Evolutionary conservation across 1,140 invertebrate species (phyloP).

Genomic region (Heliconius congener): DNA sequence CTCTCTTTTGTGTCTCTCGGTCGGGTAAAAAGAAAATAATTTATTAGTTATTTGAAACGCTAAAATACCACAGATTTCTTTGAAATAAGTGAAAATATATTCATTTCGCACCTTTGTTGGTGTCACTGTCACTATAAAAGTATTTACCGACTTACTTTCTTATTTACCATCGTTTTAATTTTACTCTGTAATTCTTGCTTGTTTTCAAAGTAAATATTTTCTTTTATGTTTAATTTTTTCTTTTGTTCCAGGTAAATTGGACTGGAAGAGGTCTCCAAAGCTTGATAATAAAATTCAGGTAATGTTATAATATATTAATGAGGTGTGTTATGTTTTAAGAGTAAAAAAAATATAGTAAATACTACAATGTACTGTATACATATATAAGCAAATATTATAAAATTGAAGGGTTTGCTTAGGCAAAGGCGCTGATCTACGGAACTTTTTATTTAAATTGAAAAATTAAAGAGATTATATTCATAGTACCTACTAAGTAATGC

Average conservation of each 20-base stretch:
- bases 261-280: too few relatives aligned
- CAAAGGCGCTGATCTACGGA: too few relatives aligned
- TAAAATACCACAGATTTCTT: background rate
- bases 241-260: too few relatives aligned
- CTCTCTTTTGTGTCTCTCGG: background rate
- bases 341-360: too few relatives aligned
- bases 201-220: background rate
- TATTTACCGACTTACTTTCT: background rate
- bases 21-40: background rate
- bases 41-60: background rate
- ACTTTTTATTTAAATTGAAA: too few relatives aligned
- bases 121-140: background rate
- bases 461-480: too few relatives aligned
- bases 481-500: too few relatives aligned
- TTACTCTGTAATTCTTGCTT: background rate
- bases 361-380: too few relatives aligned
- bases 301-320: too few relatives aligned
- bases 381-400: too few relatives aligned
- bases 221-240: background rate
- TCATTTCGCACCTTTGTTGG: background rate
- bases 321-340: too few relatives aligned
- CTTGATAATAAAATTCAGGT: background rate
- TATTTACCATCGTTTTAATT: constrained; percentile 1
- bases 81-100: background rate
- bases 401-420: too few relatives aligned